A percentile compares a stretch with the other conserved stretches of the same genome.
phyloP scores from a whole-genome alignment of 1,140 invertebrate species.

The Temnothorax longispinosus region DNA sequence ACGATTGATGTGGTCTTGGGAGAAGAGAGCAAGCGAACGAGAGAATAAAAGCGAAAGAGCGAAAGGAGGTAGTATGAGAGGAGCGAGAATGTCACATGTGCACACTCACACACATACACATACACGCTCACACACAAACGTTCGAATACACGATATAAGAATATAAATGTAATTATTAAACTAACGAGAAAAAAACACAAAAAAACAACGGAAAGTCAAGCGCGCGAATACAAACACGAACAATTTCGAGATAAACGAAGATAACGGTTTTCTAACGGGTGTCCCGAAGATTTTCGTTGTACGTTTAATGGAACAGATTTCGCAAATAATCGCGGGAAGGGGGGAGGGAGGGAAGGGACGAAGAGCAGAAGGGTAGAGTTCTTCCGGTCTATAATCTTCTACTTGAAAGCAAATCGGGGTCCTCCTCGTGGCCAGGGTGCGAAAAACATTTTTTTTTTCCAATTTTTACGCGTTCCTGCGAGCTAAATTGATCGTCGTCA shows the following conservation, averaged over 20 bases:
- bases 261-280: slow-evolving; percentile 56
- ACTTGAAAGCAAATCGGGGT: slow-evolving; percentile 17
- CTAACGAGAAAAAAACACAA: slow-evolving; percentile 12
- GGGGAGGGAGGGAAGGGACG: slow-evolving; percentile 11
- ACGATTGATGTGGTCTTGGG: slow-evolving; percentile 3
- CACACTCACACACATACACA: slow-evolving; percentile 40
- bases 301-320: slow-evolving; percentile 52
- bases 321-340: slow-evolving; percentile 57
- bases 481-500: neutral
- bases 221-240: slow-evolving; percentile 46
- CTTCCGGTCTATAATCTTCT: slow-evolving; percentile 64
- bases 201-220: slow-evolving; percentile 25
- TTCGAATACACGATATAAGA: slow-evolving; percentile 46
- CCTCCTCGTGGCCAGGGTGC: slow-evolving; percentile 38
- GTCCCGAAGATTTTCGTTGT: slow-evolving; percentile 38
- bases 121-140: slow-evolving; percentile 10
- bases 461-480: slow-evolving; percentile 23
- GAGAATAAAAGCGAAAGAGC: slow-evolving; percentile 15
- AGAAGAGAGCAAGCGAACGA: slow-evolving; percentile 4
- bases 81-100: slow-evolving; percentile 46
- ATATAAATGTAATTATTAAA: slow-evolving; percentile 61
- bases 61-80: slow-evolving; percentile 33
- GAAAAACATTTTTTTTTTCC: slow-evolving; percentile 13
- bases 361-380: slow-evolving; percentile 35
- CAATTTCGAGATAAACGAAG: slow-evolving; percentile 50